Base-by-base conservation (phyloP, 2,888 invertebrate species). In the Dicycla oo region DNA sequence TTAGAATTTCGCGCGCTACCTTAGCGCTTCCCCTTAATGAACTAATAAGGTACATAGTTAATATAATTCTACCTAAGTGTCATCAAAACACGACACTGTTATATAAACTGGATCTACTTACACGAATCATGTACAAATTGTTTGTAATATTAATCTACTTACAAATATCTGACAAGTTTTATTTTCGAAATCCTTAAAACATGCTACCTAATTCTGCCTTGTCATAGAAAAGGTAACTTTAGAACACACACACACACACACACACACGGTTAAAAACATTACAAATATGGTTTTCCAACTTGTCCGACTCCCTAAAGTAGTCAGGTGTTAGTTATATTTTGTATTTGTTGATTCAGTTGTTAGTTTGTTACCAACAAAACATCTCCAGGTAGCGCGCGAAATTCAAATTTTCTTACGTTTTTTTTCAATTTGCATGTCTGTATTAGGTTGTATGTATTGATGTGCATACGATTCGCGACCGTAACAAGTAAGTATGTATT, bases 101-200 rank as follows among this genome's bases (percentile, higher is more conserved):
- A 73, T 53, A n/a, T 40, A 13, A 30, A 30, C 5, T 38, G n/a
- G n/a, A n/a, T n/a, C 20, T 49, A 54, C 15, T 20, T 49, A 38
- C 38, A 38, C 38, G 7, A 40, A 30, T 13, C 69, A 79, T 78
- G 58, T 79, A 78, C 79, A 78, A 53, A 47, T 61, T 63, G 58
- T 74, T 66, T 38, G 30, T 34, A 38, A 49, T 23, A 47, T 13
- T 18, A 51, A 34, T 63, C 53, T 78, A 63, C 51, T 49, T 63
- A 78, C 30, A 79, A 74, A 57, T 69, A 78, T 13, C 43, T 54
- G 80, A 78, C 80, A 79, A 79, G 74, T 67, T 13, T 56, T 45
- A 34, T 69, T 58, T 45, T 79, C 69, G 74, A 56, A 38, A 30
- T 53, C 13, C 11, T 20, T 60, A 56, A 13, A 40, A 45, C 15